These are phyloP conservation scores for Prionailurus bengalensis DNA, from an alignment of 2,113 vertebrate species.

Conservation along the genomic window DNA sequence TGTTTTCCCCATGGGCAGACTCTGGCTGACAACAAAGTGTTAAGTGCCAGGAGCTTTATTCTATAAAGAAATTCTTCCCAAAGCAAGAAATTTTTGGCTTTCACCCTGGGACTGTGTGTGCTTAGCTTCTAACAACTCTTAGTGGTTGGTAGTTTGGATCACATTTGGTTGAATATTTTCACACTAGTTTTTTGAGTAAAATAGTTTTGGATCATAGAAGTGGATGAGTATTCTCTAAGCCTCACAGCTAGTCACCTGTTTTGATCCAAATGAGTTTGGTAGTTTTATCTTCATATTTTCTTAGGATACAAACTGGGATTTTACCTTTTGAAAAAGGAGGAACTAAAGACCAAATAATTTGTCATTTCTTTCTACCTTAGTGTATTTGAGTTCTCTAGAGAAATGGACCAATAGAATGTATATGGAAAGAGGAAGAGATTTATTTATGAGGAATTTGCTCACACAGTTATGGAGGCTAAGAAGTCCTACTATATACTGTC, in stretches of 20 bases:
- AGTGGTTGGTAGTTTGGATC: not conserved
- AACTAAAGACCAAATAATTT: not conserved
- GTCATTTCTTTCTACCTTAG: not conserved
- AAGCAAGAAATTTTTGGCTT: conserved; percentile 14
- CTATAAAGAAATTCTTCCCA: conserved; percentile 29
- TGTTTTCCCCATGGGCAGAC: conserved; percentile 60
- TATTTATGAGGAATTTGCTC: not conserved
- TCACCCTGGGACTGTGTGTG: not conserved
- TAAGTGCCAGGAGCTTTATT: conserved; percentile 50
- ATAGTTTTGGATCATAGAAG: not conserved
- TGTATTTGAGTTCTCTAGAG: not conserved
- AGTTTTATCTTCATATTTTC: not conserved
- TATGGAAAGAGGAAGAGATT: not conserved
- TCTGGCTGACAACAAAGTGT: conserved; percentile 53
- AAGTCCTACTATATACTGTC: not conserved
- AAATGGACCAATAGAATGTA: not conserved
- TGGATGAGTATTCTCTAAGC: not conserved
- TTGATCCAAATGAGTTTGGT: not conserved
- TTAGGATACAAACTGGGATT: not conserved
- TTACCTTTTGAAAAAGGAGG: conserved; percentile 10
- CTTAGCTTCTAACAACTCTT: not conserved
- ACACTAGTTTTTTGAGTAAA: not conserved
- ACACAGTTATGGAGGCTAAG: not conserved
- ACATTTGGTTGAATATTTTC: not conserved
- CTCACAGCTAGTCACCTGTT: not conserved